Evolutionary conservation across 2,888 invertebrate genomes (phyloP).

Genomic region (Perithous albicinctus): DNA sequence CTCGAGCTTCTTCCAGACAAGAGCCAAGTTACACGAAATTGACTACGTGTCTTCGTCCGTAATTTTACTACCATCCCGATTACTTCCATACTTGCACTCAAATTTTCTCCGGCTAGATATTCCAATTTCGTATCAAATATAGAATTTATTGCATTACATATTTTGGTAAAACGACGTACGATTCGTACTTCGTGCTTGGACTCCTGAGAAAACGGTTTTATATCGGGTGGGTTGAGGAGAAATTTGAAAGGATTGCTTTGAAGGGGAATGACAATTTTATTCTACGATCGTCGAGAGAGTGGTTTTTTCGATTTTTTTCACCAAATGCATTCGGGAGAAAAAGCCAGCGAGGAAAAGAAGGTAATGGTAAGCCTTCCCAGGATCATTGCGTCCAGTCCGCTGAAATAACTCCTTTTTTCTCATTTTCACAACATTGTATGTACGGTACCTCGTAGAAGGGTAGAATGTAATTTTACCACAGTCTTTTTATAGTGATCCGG

Average conservation of each 20-base stretch:
- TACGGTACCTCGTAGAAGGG: constrained; percentile 15
- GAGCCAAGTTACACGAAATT: constrained; percentile 1
- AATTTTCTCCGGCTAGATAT: background rate
- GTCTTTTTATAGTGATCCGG: constrained; percentile 74
- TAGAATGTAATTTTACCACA: constrained; percentile 16
- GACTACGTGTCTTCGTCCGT: constrained; percentile 14
- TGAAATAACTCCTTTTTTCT: constrained; percentile 36
- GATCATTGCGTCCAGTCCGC: constrained; percentile 8
- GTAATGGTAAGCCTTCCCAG: constrained; percentile 22
- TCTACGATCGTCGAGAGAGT: constrained; percentile 34
- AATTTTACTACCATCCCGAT: constrained; percentile 17
- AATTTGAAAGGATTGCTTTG: constrained; percentile 35
- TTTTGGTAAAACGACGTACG: constrained; percentile 20
- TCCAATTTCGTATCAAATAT: background rate
- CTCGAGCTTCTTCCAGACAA: constrained; percentile 31
- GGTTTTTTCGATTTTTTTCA: constrained; percentile 51
- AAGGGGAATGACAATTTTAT: constrained; percentile 42
- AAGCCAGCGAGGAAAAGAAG: background rate
- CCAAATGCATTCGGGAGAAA: constrained; percentile 15
- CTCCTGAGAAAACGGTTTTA: constrained; percentile 33
- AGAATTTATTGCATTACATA: constrained; percentile 33
- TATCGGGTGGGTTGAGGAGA: background rate
- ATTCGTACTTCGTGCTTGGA: constrained; percentile 40
- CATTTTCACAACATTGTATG: constrained; percentile 46
- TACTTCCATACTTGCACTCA: background rate